These are phyloP conservation scores for Leucoma salicis DNA, from an alignment of 2,888 invertebrate species.

Conservation along the genomic window DNA sequence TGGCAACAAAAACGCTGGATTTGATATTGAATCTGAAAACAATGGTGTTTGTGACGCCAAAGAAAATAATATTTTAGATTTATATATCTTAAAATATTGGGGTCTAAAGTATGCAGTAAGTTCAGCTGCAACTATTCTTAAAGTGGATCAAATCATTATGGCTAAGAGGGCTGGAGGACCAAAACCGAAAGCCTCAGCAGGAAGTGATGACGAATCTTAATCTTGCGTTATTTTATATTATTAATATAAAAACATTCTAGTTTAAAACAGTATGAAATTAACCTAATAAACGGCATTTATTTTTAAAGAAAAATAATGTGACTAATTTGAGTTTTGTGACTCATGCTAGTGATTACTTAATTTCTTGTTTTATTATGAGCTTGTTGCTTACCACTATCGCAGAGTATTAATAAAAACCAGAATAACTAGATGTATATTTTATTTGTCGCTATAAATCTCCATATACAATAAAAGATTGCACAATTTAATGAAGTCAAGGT, in stretches of 20 bases:
- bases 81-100: constrained; percentile 94
- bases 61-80: constrained; percentile 90
- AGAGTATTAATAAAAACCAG: background rate
- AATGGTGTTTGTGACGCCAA: constrained; percentile 88
- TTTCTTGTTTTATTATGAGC: constrained; percentile 2
- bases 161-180: constrained; percentile 98
- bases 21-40: constrained; percentile 92
- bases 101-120: constrained; percentile 97
- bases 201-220: constrained; percentile 89
- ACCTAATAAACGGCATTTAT: constrained; percentile 18
- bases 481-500: no score
- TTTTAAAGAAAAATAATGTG: no score
- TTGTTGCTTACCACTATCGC: background rate
- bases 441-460: no score
- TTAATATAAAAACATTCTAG: constrained; percentile 32
- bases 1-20: constrained; percentile 91
- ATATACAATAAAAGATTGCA: no score
- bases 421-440: background rate
- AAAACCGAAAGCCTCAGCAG: constrained; percentile 86
- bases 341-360: no score
- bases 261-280: constrained; percentile 19
- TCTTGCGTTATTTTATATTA: background rate
- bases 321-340: no score
- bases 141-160: constrained; percentile 99
- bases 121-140: constrained; percentile 95